These are phyloP conservation scores for Macropus fuliginosus DNA, from an alignment of 2,797 vertebrate genomes.

Conservation along the genomic window DNA sequence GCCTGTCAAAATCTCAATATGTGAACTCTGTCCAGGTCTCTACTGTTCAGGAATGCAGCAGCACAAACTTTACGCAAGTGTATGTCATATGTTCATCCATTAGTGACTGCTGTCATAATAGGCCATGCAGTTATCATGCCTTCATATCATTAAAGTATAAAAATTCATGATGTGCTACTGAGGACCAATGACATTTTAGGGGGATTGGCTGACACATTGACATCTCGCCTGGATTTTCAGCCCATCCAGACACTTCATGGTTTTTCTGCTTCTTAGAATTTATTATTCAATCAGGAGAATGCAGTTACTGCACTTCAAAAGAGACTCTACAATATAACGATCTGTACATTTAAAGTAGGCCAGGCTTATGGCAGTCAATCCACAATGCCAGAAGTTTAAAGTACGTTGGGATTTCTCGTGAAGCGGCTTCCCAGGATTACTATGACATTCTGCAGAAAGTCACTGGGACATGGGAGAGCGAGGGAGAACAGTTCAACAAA, in stretches of 20 bases:
- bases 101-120: not conserved
- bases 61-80: not conserved
- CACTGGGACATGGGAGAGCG: not conserved
- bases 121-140: not conserved
- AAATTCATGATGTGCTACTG: not conserved
- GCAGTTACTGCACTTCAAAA: conserved; percentile 17
- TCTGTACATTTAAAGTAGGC: conserved; percentile 10
- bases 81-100: not conserved
- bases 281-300: conserved; percentile 18
- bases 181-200: not conserved
- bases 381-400: not conserved
- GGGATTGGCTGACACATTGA: not conserved
- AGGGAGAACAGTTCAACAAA: not conserved
- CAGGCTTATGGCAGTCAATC: not conserved
- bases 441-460: not conserved
- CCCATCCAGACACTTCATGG: not conserved
- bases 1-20: conserved; percentile 31
- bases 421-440: not conserved
- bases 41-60: not conserved
- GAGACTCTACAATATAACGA: not conserved
- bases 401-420: not conserved
- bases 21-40: not conserved
- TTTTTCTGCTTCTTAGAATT: conserved; percentile 28
- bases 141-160: not conserved
- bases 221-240: not conserved